Evolutionary conservation across 2,113 vertebrate species (phyloP).

Genomic region (Strigops habroptila): DNA sequence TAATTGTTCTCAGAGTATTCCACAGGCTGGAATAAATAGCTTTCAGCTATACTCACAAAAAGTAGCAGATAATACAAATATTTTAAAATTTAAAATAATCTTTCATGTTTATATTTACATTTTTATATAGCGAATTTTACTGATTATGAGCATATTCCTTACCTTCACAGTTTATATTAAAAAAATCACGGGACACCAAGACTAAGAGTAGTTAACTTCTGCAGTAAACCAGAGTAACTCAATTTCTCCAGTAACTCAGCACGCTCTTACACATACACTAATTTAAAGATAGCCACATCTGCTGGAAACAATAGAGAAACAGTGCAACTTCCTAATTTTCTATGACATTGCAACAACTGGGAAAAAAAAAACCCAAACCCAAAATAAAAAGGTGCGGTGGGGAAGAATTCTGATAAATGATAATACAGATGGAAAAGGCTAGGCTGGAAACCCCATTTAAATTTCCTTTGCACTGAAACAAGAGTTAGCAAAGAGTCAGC

Average conservation of each 20-base stretch:
- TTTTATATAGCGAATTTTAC: background rate
- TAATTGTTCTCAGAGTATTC: background rate
- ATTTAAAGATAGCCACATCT: background rate
- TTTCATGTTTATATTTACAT: background rate
- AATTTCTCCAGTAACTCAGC: background rate
- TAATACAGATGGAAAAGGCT: background rate
- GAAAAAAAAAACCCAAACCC: rapidly evolving
- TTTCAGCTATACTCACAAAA: background rate
- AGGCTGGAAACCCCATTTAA: background rate
- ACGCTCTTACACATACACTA: background rate
- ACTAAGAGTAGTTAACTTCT: background rate
- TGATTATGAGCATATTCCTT: background rate
- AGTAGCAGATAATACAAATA: background rate
- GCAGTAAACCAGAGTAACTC: background rate
- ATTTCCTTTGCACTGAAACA: background rate
- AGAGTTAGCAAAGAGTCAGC: background rate
- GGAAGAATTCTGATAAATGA: background rate
- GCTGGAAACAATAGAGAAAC: background rate
- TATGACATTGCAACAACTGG: background rate
- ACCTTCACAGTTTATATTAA: background rate
- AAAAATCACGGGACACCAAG: background rate
- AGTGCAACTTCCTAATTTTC: background rate
- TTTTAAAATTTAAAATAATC: background rate
- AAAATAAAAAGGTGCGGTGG: background rate
- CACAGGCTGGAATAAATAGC: background rate